Conservation (phyloP, 2,113 vertebrate species). For the Phocoena sinus region DNA sequence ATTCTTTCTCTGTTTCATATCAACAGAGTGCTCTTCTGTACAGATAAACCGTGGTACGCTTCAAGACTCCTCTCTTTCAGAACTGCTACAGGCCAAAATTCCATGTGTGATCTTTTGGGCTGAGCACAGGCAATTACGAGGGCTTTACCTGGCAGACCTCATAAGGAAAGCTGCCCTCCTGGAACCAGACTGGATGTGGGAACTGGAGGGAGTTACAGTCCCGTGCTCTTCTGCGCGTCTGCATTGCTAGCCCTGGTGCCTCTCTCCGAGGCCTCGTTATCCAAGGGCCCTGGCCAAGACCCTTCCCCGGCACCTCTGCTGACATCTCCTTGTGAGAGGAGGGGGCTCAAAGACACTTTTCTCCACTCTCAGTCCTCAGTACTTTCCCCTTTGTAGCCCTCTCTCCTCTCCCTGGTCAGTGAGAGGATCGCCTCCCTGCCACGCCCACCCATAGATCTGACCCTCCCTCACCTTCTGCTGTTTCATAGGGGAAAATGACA, state of each 20-base stretch:
- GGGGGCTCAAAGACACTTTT: neutral
- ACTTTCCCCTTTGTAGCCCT: neutral
- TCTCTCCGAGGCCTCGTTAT: neutral
- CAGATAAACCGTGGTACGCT: neutral
- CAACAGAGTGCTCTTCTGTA: neutral
- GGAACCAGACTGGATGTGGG: too few relatives aligned
- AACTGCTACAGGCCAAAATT: neutral
- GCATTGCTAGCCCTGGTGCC: fast-evolving
- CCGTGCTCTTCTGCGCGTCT: fast-evolving
- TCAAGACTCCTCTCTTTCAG: neutral
- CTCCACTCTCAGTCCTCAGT: neutral
- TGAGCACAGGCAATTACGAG: neutral
- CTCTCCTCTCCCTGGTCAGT: fast-evolving
- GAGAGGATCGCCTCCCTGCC: fast-evolving
- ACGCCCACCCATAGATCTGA: too few relatives aligned
- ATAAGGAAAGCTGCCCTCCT: neutral
- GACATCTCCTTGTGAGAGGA: neutral
- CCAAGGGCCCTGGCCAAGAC: neutral
- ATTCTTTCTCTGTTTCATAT: neutral
- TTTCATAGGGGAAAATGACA: too few relatives aligned
- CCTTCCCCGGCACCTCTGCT: neutral
- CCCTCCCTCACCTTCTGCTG: neutral
- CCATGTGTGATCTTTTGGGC: neutral
- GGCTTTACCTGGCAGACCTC: neutral
- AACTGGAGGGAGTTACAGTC: neutral